Conservation (phyloP, 1,140 invertebrate species). For the Apis florea region DNA sequence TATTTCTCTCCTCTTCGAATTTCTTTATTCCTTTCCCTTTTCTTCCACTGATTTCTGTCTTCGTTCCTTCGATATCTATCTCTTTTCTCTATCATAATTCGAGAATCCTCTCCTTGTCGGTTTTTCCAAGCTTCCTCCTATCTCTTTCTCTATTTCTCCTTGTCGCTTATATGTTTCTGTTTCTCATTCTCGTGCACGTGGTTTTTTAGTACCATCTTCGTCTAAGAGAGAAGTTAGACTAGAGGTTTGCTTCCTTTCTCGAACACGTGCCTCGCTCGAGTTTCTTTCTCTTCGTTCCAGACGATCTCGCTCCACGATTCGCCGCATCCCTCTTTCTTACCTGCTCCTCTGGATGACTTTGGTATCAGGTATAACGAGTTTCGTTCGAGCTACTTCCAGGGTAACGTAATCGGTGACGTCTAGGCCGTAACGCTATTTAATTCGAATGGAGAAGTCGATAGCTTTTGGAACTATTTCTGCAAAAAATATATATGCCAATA, state of each 20-base stretch:
- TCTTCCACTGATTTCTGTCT: too few species aligned
- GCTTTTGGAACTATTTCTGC: neutral
- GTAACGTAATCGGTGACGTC: constrained; percentile 11
- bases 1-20: too few species aligned
- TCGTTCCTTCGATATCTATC: too few species aligned
- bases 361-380: constrained; percentile 46
- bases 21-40: too few species aligned
- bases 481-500: neutral
- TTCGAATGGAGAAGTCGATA: neutral
- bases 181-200: neutral
- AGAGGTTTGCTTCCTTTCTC: neutral
- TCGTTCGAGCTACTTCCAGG: constrained; percentile 12
- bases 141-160: constrained; percentile 3
- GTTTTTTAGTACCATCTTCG: neutral
- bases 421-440: constrained; percentile 7
- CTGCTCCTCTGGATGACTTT: neutral
- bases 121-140: constrained; percentile 13
- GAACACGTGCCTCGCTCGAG: neutral
- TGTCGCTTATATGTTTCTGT: neutral
- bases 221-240: neutral
- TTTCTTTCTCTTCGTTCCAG: constrained; percentile 10
- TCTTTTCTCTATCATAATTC: too few species aligned
- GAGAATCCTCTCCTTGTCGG: neutral
- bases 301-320: neutral
- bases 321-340: constrained; percentile 25